phyloP scores from a whole-genome alignment of 1,140 invertebrate genomes.

The Plutomurus gul region DNA sequence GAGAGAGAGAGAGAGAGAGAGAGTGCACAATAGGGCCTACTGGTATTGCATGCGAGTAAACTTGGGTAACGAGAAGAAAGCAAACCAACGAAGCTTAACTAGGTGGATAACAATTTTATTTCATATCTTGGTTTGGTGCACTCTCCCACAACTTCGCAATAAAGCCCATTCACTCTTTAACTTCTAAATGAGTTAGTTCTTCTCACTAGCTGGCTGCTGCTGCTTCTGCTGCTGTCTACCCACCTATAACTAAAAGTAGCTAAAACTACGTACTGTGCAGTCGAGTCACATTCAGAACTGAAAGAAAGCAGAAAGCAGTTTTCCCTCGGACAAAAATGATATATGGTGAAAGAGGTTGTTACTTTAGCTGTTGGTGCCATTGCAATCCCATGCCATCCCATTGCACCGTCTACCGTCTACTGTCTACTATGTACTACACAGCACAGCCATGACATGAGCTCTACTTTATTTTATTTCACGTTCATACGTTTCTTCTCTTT shows the following conservation, averaged over 20 bases:
- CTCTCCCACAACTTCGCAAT: conserved; percentile 17
- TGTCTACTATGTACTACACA: no score
- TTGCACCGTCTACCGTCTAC: not conserved
- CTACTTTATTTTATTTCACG: not conserved
- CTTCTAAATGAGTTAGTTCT: not conserved
- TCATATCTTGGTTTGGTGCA: conserved; percentile 4
- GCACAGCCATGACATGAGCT: not conserved
- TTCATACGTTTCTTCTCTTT: conserved; percentile 9
- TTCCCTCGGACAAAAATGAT: conserved; percentile 13
- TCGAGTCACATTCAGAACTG: not conserved
- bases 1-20: not conserved
- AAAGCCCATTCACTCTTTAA: conserved; percentile 7
- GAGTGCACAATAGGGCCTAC: no score
- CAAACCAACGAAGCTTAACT: not conserved
- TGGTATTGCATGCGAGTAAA: no score
- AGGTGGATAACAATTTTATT: not conserved
- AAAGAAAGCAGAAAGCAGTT: not conserved
- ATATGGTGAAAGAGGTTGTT: not conserved
- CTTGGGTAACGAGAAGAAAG: no score
- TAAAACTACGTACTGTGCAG: no score
- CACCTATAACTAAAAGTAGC: not conserved
- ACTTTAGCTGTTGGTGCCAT: not conserved
- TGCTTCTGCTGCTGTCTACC: not conserved
- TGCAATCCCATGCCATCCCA: not conserved
- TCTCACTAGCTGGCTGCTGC: not conserved